Evolutionary conservation across 2,797 vertebrate genomes (phyloP).

Genomic region (Rhinatrema bivittatum): DNA sequence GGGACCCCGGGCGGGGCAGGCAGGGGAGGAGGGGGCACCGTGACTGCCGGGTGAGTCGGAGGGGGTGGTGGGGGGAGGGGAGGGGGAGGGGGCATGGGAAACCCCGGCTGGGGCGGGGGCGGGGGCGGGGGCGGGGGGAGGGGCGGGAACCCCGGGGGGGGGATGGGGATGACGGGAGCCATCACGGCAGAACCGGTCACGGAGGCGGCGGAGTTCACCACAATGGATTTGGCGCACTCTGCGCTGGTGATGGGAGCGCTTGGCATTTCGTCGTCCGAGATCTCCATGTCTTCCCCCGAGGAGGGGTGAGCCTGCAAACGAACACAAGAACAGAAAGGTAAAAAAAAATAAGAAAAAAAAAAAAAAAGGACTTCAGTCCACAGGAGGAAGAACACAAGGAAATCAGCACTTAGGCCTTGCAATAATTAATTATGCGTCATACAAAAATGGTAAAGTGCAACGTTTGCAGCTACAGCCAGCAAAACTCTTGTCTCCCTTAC

Average conservation of each 20-base stretch:
- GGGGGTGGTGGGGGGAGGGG: constrained; percentile 61
- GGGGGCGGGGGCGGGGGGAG: constrained; percentile 61
- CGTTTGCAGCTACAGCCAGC: too few species aligned
- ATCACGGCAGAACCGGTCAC: constrained; percentile 58
- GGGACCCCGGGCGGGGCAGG: constrained; percentile 58
- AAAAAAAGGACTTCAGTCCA: constrained; percentile 16
- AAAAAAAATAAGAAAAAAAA: not conserved
- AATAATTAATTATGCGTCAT: constrained; percentile 24
- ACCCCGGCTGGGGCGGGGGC: constrained; percentile 61
- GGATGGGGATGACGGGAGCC: constrained; percentile 70
- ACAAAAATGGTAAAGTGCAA: not conserved
- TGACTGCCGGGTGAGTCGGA: constrained; percentile 57
- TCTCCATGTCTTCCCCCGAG: constrained; percentile 98
- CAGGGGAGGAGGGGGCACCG: constrained; percentile 60
- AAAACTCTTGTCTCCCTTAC: too few species aligned
- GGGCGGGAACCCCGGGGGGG: constrained; percentile 72
- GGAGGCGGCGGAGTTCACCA: constrained; percentile 66
- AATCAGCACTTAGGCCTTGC: constrained; percentile 17
- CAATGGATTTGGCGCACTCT: constrained; percentile 85
- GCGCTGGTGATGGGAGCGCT: constrained; percentile 71
- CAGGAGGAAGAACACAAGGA: constrained; percentile 22
- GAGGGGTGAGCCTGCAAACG: constrained; percentile 76
- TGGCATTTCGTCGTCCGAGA: constrained; percentile 93
- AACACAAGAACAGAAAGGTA: constrained; percentile 14
- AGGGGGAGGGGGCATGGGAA: constrained; percentile 65